phyloP scores from a whole-genome alignment of 2,888 invertebrate species.

The Penaeus monodon region DNA sequence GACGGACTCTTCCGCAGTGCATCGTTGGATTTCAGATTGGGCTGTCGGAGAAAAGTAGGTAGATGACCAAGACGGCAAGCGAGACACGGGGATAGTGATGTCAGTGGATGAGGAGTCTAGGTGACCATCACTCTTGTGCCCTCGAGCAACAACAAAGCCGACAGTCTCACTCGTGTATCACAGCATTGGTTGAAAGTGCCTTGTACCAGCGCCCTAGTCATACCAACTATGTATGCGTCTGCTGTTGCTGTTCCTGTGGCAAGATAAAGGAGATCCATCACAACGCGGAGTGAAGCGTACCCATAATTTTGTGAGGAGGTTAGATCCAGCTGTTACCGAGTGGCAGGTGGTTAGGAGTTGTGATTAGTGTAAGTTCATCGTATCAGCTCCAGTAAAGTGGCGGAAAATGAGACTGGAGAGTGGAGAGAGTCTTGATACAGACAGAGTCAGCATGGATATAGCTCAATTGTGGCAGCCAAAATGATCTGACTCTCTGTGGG shows the following conservation, averaged over 20 bases:
- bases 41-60: not conserved
- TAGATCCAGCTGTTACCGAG: not conserved
- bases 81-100: not conserved
- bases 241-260: not conserved
- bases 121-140: too few relatives aligned
- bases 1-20: not conserved
- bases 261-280: slow-evolving; percentile 12
- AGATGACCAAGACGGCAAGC: slow-evolving; percentile 18
- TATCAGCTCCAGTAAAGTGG: slow-evolving; percentile 16
- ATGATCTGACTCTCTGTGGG: slow-evolving; percentile 29
- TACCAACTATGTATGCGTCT: not conserved
- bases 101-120: too few relatives aligned
- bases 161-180: slow-evolving; percentile 3
- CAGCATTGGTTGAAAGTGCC: not conserved
- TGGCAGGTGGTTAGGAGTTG: not conserved
- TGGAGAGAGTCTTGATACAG: slow-evolving; percentile 1
- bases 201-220: not conserved
- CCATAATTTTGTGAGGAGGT: slow-evolving; percentile 3
- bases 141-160: not conserved
- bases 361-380: not conserved
- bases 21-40: slow-evolving; percentile 20
- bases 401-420: slow-evolving; percentile 3
- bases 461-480: slow-evolving; percentile 2
- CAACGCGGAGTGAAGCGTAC: not conserved
- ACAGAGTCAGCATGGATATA: slow-evolving; percentile 19